Evolutionary conservation across 2,113 vertebrate genomes (phyloP), one percentile per base, ranked within the genome.

Genomic region (Bufo bufo): DNA sequence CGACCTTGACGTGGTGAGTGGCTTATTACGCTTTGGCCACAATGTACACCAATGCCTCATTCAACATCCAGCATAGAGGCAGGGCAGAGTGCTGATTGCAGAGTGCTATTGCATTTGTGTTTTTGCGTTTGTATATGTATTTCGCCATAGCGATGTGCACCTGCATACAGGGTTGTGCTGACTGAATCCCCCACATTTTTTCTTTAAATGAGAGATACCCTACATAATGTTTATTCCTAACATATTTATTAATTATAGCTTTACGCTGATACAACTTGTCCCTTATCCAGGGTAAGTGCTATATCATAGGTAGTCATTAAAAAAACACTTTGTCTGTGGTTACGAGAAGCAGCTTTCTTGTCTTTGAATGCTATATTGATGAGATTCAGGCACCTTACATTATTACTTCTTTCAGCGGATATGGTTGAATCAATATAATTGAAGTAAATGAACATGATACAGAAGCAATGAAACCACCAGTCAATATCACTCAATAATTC

Each of bases 401-500:
- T 82, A 82, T 82, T 47, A 63, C 23, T 61, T 61, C 63, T 83
- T 83, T 83, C 47, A 83, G 66, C 66, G 50, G 82, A 84, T 71
- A 66, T 72, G 66, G 66, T 69, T 72, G 16, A 71, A 74, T 72
- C 65, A 58, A 72, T 84, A 72, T 74, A 72, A 58, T 58, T 71
- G 66, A 72, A 84, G 65, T 71, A 84, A 74, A 83, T 74, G 66
- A 72, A 56, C 45, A 84, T n/a, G 50, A 84, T 56, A 58, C 50
- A 33, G 23, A 72, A 84, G 50, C 50, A 72, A 84, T 84, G 66
- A 84, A 84, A 72, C 82, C 69, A 23, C 66, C 66, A 58, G 23
- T 84, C 82, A 84, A 71, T 84, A 72, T 56, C 45, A 23, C 49
- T 84, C 65, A 84, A 71, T 84, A 72, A 74, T 84, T 72, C 50